Conservation (phyloP, 2,797 vertebrate genomes). For the Okamejei kenojei region DNA sequence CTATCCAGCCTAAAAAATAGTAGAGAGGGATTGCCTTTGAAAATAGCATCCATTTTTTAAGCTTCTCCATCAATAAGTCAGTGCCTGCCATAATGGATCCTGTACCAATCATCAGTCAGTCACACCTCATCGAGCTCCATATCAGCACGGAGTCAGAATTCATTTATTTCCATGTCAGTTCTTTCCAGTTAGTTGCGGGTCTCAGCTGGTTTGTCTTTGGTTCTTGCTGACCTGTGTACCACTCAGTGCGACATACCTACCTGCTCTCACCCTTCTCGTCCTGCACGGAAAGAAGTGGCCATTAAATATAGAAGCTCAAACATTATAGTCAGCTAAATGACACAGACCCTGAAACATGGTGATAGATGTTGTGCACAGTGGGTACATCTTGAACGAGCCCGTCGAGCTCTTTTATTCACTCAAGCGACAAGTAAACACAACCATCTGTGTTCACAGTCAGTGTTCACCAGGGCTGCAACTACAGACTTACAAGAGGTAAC, state of each 20-base stretch:
- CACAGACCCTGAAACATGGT: not conserved
- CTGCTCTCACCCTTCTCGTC: not conserved
- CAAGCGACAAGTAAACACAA: no score
- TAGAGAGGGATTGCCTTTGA: not conserved
- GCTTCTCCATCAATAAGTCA: not conserved
- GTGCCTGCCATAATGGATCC: not conserved
- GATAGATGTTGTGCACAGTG: no score
- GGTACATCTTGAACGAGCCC: no score
- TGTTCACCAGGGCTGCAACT: no score
- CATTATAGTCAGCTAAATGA: not conserved
- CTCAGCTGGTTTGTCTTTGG: not conserved
- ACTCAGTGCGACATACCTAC: not conserved
- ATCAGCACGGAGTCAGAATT: not conserved
- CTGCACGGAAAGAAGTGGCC: not conserved
- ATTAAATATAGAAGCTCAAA: not conserved
- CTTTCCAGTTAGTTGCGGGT: not conserved
- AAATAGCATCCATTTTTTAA: not conserved
- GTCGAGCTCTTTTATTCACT: no score
- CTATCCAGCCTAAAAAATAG: not conserved
- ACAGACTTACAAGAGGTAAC: no score
- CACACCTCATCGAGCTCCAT: slow-evolving; percentile 10
- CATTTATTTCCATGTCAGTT: not conserved
- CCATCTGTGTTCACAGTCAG: no score
- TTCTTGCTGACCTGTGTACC: not conserved
- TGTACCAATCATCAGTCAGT: not conserved